Evolutionary conservation across 2,113 vertebrate genomes (phyloP).

Genomic region (Mus pahari): DNA sequence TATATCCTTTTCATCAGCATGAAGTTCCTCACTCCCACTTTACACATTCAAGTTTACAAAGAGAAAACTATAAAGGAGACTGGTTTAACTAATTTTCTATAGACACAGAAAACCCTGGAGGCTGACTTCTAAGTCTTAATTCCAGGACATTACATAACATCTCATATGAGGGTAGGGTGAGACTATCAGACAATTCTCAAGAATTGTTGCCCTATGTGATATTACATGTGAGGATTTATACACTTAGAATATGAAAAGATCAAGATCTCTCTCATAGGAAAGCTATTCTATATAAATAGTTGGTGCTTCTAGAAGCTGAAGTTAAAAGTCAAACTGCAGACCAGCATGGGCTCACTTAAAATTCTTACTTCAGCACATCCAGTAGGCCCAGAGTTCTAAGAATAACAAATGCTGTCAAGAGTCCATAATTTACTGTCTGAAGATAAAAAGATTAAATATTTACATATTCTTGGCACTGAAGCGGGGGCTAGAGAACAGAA

Average conservation of each 20-base stretch:
- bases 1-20: conserved; percentile 17
- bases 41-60: not conserved
- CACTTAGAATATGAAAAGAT: not conserved
- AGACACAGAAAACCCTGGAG: not conserved
- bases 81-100: not conserved
- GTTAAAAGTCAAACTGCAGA: conserved; percentile 60
- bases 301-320: conserved; percentile 43
- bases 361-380: conserved; percentile 27
- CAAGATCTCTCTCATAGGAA: not conserved
- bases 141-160: not conserved
- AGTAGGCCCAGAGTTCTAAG: conserved; percentile 25
- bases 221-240: not conserved
- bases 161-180: not conserved
- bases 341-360: conserved; percentile 8
- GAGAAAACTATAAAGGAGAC: conserved; percentile 4
- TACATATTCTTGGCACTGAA: conserved; percentile 28
- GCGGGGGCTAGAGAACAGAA: not conserved
- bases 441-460: conserved; percentile 60
- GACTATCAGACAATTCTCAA: not conserved
- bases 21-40: not conserved
- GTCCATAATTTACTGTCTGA: conserved; percentile 13
- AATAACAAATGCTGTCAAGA: not conserved
- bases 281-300: not conserved
- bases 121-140: not conserved
- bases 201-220: not conserved